Conservation (phyloP, 1,140 invertebrate genomes). For the Micrasema longulum region DNA sequence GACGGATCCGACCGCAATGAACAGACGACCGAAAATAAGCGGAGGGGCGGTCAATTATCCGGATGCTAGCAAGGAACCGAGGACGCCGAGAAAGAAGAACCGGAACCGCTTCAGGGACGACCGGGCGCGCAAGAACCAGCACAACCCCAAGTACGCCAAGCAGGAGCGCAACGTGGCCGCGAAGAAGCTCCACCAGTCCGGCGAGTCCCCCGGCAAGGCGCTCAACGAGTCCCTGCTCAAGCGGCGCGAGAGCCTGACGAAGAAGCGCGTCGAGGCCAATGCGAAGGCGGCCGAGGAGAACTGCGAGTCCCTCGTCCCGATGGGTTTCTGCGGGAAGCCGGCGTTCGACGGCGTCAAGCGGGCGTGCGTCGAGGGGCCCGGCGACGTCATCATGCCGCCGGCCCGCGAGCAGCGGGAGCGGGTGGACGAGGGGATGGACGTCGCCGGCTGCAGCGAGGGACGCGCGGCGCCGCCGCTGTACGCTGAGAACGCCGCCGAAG, state of each 20-base stretch:
- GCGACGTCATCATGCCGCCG: not conserved
- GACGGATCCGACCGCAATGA: slow-evolving; percentile 40
- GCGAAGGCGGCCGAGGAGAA: not conserved
- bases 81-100: not conserved
- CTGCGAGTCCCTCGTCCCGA: not conserved
- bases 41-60: slow-evolving; percentile 45
- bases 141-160: not conserved
- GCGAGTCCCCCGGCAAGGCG: slow-evolving; percentile 4
- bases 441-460: not conserved
- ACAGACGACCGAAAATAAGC: slow-evolving; percentile 48
- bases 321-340: slow-evolving; percentile 12
- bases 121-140: slow-evolving; percentile 30
- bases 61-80: slow-evolving; percentile 44
- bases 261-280: not conserved
- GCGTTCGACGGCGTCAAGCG: not conserved
- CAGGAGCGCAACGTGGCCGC: not conserved
- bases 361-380: no score
- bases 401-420: not conserved
- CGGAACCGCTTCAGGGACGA: slow-evolving; percentile 42
- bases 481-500: slow-evolving; percentile 54
- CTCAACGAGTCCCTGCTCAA: not conserved
- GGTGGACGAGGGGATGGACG: not conserved
- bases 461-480: not conserved
- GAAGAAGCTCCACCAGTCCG: slow-evolving; percentile 32
- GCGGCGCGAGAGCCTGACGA: not conserved